Evolutionary conservation across 30 jellyfish, hydroid and myxozoan species (phyloP).

Genomic region (Pseudorhiza aurosa): DNA sequence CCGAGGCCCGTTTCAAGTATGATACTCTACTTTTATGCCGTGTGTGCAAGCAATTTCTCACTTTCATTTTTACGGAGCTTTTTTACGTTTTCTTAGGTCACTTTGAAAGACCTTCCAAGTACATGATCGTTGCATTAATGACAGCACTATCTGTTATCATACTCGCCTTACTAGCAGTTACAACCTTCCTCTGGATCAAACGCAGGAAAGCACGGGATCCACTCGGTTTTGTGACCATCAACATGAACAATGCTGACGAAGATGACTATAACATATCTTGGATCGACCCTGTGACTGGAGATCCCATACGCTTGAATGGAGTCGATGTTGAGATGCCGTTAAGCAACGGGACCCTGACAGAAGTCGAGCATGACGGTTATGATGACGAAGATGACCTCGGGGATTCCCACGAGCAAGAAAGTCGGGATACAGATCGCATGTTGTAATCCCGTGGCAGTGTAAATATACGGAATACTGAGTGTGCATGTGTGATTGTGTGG

Average conservation of each 20-base stretch:
- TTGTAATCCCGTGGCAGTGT: too few species aligned
- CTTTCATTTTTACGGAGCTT: not conserved
- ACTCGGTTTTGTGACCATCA: slow-evolving; percentile 52
- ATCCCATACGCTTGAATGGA: slow-evolving; percentile 45
- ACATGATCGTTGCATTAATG: slow-evolving; percentile 38
- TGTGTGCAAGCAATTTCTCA: too few species aligned
- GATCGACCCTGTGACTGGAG: slow-evolving; percentile 71
- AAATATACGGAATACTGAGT: not conserved
- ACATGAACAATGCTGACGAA: slow-evolving; percentile 54
- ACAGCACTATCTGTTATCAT: slow-evolving; percentile 33
- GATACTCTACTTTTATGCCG: too few species aligned
- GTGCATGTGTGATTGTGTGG: slow-evolving; percentile 9
- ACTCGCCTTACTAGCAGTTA: slow-evolving; percentile 21
- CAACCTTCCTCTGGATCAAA: slow-evolving; percentile 4
- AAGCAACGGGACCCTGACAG: slow-evolving; percentile 32
- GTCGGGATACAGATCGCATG: slow-evolving; percentile 66
- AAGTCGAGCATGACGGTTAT: slow-evolving; percentile 24
- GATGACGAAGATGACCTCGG: slow-evolving; percentile 57
- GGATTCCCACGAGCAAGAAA: slow-evolving; percentile 35
- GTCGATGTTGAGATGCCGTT: slow-evolving; percentile 48
- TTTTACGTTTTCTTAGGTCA: not conserved
- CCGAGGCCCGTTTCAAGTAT: not conserved
- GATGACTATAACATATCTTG: slow-evolving; percentile 60
- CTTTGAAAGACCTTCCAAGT: not conserved
- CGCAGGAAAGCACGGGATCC: slow-evolving; percentile 65